phyloP scores from a whole-genome alignment of 2,113 vertebrate genomes.

The Hippolais icterina region DNA sequence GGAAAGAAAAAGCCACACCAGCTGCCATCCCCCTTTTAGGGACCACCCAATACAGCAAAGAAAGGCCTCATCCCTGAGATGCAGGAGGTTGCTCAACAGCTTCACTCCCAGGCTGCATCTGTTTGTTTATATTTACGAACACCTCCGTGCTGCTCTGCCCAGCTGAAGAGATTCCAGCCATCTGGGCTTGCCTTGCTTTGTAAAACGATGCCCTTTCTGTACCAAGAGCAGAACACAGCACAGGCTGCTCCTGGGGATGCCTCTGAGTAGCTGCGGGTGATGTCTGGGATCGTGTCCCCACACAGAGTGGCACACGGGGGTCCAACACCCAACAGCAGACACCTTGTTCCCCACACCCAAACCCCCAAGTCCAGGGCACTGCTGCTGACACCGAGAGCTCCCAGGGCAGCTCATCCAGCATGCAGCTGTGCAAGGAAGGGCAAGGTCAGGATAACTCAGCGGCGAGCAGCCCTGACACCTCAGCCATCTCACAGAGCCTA shows the following conservation, averaged over 20 bases:
- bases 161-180: neutral
- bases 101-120: neutral
- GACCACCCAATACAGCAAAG: neutral
- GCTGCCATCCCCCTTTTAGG: neutral
- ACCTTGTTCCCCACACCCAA: fast-evolving
- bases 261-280: neutral
- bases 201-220: neutral
- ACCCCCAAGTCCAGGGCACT: neutral
- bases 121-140: neutral
- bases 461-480: neutral
- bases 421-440: neutral
- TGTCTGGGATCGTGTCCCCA: fast-evolving
- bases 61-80: neutral
- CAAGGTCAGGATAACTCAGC: neutral
- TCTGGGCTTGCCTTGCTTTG: neutral
- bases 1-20: neutral
- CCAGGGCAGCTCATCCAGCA: fast-evolving
- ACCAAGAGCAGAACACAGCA: fast-evolving
- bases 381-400: fast-evolving
- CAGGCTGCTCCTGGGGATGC: neutral
- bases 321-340: neutral
- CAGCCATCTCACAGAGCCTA: neutral
- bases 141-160: neutral
- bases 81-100: neutral
- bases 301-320: fast-evolving